Evolutionary conservation across 2,888 invertebrate genomes (phyloP), one percentile per base, ranked within the genome.

Genomic region (Leptogaster cylindrica): DNA sequence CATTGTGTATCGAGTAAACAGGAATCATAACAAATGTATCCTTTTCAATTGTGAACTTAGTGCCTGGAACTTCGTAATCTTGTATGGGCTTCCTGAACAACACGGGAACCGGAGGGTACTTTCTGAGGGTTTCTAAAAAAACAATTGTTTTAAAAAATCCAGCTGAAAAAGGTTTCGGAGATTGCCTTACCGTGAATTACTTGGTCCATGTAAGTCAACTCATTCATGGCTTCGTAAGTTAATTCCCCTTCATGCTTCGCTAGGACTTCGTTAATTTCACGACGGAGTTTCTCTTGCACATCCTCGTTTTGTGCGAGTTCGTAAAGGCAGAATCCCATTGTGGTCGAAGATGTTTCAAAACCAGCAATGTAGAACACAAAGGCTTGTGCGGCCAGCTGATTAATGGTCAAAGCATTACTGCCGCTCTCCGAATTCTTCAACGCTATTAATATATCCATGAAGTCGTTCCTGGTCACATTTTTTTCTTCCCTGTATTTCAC

Each of bases 361-460:
- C 20, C 18, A 16, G 20, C 16, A 44, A 8, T 18, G n/a, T 7
- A n/a, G 2, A 41, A 41, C 8, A 16, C 4, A 1, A 85, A 73
- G 2, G 77, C 68, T 8, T 23, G 3, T 12, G 12, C 51, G 3
- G 41, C 23, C 12, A 87, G 74, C 48, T 86, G 75, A 1, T 83
- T 78, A 2, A 84, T 75, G 0, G 80, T 48, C 3, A 63, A 16
- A 5, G 67, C 70, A 76, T 12, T n/a, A 3, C 28, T 81, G 78
- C 18, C 8, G n/a, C n/a, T n/a, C n/a, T n/a, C n/a, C n/a, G n/a
- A n/a, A 27, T 68, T 65, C 70, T 81, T 78, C n/a, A 83, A 77
- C 69, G 83, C 81, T 76, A 84, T 81, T 4, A 86, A 73, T 1
- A 85, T 74, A 71, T 86, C 81, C 70, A 86, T 75, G 65, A 84